Conservation (phyloP, 1,140 invertebrate species). For the Papilio dardanus region DNA sequence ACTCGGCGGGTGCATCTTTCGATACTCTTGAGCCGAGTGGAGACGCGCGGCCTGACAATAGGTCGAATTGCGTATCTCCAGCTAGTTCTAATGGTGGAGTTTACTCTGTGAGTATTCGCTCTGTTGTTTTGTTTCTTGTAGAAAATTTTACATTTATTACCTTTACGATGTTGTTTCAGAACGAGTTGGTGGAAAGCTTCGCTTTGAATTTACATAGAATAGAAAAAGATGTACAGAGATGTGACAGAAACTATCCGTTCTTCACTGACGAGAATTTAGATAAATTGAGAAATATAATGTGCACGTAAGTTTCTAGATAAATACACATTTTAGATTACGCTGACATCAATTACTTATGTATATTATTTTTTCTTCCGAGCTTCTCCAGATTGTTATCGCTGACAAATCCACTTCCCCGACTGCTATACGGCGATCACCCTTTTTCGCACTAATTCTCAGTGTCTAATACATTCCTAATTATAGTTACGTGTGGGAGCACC, state of each 20-base stretch:
- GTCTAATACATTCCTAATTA: no score
- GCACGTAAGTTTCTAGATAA: conserved; percentile 88
- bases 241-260: conserved; percentile 96
- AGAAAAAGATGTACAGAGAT: conserved; percentile 97
- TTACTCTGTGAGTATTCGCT: conserved; percentile 87
- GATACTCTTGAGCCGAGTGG: conserved; percentile 74
- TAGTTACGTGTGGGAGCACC: conserved; percentile 96
- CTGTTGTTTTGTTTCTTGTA: no score
- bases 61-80: conserved; percentile 87
- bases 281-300: conserved; percentile 97
- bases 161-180: no score
- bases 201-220: conserved; percentile 96
- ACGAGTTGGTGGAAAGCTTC: conserved; percentile 93
- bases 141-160: no score
- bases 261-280: conserved; percentile 95
- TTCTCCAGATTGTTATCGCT: no score
- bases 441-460: not conserved
- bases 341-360: no score
- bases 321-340: no score
- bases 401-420: no score
- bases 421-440: no score
- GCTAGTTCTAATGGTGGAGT: conserved; percentile 93
- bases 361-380: not conserved
- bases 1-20: conserved; percentile 76
- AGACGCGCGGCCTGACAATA: conserved; percentile 62